Base-by-base conservation (phyloP, 2,113 vertebrate species). In the Gasterosteus aculeatus region DNA sequence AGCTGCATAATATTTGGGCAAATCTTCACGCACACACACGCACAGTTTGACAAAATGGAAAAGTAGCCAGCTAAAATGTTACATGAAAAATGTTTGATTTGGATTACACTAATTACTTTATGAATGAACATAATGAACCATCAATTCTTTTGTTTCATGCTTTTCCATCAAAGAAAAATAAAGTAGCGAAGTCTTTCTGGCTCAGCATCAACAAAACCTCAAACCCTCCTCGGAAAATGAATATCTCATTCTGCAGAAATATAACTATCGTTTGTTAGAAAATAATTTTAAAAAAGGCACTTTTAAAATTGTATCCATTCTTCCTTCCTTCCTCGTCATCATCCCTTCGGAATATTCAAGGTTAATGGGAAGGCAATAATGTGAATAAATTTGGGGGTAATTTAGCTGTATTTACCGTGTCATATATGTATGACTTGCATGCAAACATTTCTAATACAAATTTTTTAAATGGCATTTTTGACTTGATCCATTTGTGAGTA, bases 11-110 rank as follows among this genome's bases (percentile, higher is more conserved):
- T 69, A 61, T 26, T 7, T 39, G 16, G 49, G 71, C 51, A 65
- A 26, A 75, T 10, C 22, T 38, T 38, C 35, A 7, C 6, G 35
- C 35, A 46, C 41, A 26, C 59, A 35, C 68, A 31, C 22, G 5
- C 14, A 66, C 10, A 39, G 49, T 54, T 42, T 15, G 16, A 84
- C 41, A 62, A 56, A 84, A 80, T 58, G n/a, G 66, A 63, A 26
- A 62, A 51, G 19, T 4, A 69, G 10, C 41, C 53, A 59, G 59
- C 68, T 15, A 74, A 57, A 69, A 29, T 33, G 7, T 35, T 12
- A 67, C 26, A 57, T 38, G 29, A 12, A 16, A 57, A 74, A 56
- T 57, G 16, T 35, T 56, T 3, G 29, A 56, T 68, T 74, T 61
- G 14, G 31, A 76, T 49, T 41, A 19, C 10, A 46, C 56, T 47